These are phyloP conservation scores for Takifugu rubripes DNA, from an alignment of 2,797 vertebrate genomes.

Conservation along the genomic window DNA sequence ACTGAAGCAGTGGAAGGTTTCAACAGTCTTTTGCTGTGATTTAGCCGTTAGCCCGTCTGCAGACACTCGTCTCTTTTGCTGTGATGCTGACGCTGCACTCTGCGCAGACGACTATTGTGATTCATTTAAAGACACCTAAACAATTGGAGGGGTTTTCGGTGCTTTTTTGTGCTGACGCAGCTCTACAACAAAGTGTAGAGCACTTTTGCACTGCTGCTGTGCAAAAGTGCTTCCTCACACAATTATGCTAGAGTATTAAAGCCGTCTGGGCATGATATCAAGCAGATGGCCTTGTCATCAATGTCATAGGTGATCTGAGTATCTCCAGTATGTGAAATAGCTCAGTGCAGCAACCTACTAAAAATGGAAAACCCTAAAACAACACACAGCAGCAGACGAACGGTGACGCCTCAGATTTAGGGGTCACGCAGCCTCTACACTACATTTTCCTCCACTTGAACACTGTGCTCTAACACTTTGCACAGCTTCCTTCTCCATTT, in stretches of 20 bases:
- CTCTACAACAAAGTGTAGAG: neutral
- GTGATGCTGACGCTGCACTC: neutral
- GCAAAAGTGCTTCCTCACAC: neutral
- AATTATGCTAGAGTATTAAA: too few species aligned
- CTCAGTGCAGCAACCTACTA: too few species aligned
- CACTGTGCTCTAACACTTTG: constrained; percentile 49
- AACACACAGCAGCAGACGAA: constrained; percentile 43
- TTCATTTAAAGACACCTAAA: neutral
- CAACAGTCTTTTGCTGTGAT: neutral
- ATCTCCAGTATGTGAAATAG: neutral
- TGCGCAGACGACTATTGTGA: neutral
- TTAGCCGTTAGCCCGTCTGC: neutral
- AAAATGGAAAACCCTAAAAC: constrained; percentile 19
- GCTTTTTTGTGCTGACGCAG: constrained; percentile 1
- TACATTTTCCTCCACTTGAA: constrained; percentile 45
- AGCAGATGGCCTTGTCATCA: too few species aligned
- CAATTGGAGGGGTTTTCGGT: neutral
- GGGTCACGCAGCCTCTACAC: constrained; percentile 40
- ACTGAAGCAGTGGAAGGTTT: neutral
- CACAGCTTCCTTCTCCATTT: constrained; percentile 36
- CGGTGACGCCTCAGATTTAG: constrained; percentile 8
- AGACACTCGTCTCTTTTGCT: neutral
- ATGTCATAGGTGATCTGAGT: neutral
- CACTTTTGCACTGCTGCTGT: too few species aligned
- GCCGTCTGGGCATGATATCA: too few species aligned